These are phyloP conservation scores for Carollia perspicillata DNA, from an alignment of 2,113 vertebrate species.

Conservation along the genomic window DNA sequence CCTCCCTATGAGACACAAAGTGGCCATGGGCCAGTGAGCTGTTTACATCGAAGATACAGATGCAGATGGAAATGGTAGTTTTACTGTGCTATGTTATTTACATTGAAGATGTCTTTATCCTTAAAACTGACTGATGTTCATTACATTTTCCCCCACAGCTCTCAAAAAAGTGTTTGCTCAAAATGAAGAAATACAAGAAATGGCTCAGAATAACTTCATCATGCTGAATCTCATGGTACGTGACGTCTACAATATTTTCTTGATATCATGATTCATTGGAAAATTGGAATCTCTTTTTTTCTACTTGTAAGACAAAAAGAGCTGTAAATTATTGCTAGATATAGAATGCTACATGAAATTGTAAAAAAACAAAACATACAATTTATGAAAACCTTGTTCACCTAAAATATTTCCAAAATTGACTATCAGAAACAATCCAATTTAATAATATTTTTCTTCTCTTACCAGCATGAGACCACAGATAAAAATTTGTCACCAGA, in stretches of 20 bases:
- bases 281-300: background rate
- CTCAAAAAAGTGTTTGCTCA: slow-evolving; percentile 89
- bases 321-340: background rate
- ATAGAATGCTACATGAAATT: background rate
- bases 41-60: background rate
- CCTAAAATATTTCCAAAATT: background rate
- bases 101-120: background rate
- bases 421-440: background rate
- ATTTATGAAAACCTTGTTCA: background rate
- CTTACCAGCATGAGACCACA: slow-evolving; percentile 85
- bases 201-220: slow-evolving; percentile 90
- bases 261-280: background rate
- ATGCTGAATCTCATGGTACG: slow-evolving; percentile 92
- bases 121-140: background rate
- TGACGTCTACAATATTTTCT: background rate
- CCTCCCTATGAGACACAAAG: background rate
- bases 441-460: slow-evolving; percentile 47
- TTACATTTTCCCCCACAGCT: slow-evolving; percentile 76
- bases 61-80: background rate
- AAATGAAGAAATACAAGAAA: slow-evolving; percentile 86
- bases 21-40: background rate
- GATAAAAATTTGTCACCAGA: slow-evolving; percentile 91
- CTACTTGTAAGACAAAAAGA: background rate
- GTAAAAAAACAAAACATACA: background rate
- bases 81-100: background rate